These are phyloP conservation scores for Limnephilus marmoratus DNA, from an alignment of 2,888 invertebrate species.

Conservation along the genomic window DNA sequence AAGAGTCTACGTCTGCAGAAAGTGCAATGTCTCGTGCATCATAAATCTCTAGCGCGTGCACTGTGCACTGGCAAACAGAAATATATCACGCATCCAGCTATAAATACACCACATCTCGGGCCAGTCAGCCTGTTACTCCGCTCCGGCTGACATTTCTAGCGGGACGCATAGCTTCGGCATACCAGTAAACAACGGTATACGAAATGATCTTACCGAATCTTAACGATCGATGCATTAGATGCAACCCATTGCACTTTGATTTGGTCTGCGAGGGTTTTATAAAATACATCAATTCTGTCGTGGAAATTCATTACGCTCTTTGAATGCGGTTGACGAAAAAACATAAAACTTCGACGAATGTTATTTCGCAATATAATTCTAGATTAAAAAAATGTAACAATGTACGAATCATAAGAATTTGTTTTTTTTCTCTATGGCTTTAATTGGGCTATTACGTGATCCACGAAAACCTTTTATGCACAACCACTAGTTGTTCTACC, in stretches of 20 bases:
- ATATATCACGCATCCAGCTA: constrained; percentile 28
- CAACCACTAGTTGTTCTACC: too few relatives aligned
- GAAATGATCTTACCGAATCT: not conserved
- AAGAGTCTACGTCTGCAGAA: not conserved
- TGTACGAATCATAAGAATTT: too few relatives aligned
- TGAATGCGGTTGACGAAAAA: not conserved
- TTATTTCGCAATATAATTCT: too few relatives aligned
- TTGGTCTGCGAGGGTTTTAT: not conserved
- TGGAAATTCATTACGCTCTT: not conserved
- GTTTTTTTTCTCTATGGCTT: too few relatives aligned
- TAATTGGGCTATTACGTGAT: too few relatives aligned
- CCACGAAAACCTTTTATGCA: too few relatives aligned
- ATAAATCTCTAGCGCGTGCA: constrained; percentile 49
- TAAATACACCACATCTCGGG: constrained; percentile 18
- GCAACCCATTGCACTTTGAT: not conserved
- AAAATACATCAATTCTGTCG: not conserved
- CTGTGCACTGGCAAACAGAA: constrained; percentile 41
- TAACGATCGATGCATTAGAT: not conserved
- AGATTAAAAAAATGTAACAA: too few relatives aligned
- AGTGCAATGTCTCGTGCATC: constrained; percentile 27
- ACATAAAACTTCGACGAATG: not conserved
- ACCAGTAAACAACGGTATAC: constrained; percentile 7
- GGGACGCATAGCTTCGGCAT: constrained; percentile 17
- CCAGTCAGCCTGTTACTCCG: constrained; percentile 18
- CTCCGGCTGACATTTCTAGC: constrained; percentile 18